Evolutionary conservation across 2,888 invertebrate genomes (phyloP).

Genomic region (Tetragonula carbonaria): DNA sequence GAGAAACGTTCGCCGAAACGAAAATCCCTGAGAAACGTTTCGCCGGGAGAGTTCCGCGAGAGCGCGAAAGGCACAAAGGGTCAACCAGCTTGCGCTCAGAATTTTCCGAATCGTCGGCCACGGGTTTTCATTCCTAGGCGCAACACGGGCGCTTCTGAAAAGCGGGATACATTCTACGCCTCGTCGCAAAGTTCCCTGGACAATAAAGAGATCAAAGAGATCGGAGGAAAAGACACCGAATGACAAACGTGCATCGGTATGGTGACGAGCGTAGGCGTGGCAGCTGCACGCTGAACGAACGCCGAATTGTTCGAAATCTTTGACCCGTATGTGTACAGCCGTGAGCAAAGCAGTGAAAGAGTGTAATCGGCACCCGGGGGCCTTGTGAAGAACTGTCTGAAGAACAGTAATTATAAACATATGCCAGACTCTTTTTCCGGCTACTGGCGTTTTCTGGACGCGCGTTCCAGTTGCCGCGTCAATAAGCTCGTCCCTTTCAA

Average conservation of each 20-base stretch:
- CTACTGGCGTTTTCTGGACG: neutral
- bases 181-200: constrained; percentile 47
- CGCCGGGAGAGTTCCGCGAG: neutral
- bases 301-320: constrained; percentile 48
- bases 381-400: constrained; percentile 10
- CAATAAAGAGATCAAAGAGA: constrained; percentile 45
- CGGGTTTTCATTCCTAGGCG: constrained; percentile 49
- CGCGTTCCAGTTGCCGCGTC: constrained; percentile 1
- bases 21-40: constrained; percentile 59
- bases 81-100: constrained; percentile 58
- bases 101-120: constrained; percentile 49
- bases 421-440: neutral
- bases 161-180: constrained; percentile 53
- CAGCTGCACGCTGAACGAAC: neutral
- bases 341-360: constrained; percentile 10
- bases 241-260: constrained; percentile 16
- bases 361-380: constrained; percentile 17
- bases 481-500: constrained; percentile 12
- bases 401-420: constrained; percentile 39
- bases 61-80: constrained; percentile 45
- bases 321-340: constrained; percentile 19
- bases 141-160: constrained; percentile 42
- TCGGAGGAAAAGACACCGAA: constrained; percentile 45
- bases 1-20: constrained; percentile 38
- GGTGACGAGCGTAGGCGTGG: neutral